Conservation (phyloP, 2,888 invertebrate species). For the Folsomia candida region DNA sequence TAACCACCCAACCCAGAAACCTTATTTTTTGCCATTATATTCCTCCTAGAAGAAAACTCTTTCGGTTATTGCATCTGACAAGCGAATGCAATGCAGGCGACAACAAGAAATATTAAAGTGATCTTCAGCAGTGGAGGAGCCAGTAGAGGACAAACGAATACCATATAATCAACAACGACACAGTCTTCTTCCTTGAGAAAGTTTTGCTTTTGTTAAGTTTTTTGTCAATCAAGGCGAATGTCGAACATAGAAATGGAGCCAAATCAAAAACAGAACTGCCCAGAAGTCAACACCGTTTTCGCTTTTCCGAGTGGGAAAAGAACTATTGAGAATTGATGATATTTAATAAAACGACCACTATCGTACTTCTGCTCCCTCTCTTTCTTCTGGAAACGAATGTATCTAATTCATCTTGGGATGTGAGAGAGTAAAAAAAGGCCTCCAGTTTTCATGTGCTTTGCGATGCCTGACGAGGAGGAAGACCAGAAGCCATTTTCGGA, state of each 20-base stretch:
- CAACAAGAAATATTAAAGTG: background rate
- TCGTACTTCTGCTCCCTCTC: conserved; percentile 9
- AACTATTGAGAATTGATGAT: background rate
- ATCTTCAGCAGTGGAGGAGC: background rate
- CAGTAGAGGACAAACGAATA: no score
- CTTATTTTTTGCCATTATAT: conserved; percentile 5
- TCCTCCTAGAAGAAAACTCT: background rate
- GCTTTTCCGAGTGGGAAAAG: background rate
- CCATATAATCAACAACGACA: no score
- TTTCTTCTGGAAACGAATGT: background rate
- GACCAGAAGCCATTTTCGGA: conserved; percentile 12
- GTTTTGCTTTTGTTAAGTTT: background rate
- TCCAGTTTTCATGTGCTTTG: background rate
- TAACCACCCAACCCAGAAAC: conserved; percentile 8
- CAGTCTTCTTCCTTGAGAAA: background rate
- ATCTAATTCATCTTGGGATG: background rate
- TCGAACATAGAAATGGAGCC: background rate
- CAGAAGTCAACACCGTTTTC: background rate
- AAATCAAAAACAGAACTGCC: conserved; percentile 1
- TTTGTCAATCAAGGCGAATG: conserved; percentile 7
- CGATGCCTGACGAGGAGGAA: background rate
- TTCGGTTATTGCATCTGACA: background rate
- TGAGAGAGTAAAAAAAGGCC: conserved; percentile 8
- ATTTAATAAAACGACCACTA: conserved; percentile 12
- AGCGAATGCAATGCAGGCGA: background rate